phyloP scores from a whole-genome alignment of 2,888 invertebrate species.

The Strigamia maritima region DNA sequence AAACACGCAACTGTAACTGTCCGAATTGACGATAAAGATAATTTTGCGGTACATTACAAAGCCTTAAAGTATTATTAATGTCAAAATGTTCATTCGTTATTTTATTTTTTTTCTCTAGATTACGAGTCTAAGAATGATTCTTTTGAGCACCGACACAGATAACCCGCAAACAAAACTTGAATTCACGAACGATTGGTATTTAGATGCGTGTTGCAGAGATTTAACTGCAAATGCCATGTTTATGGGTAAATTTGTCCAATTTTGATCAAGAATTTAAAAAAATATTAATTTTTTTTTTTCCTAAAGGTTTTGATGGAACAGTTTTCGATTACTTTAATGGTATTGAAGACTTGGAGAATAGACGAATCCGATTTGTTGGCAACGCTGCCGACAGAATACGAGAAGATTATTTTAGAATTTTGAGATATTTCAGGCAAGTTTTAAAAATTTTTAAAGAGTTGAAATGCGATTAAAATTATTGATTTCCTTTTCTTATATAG shows the following conservation, averaged over 20 bases:
- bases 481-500: constrained; percentile 33
- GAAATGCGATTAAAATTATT: not conserved
- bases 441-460: not conserved
- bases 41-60: constrained; percentile 54
- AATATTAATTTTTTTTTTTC: not conserved
- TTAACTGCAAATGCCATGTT: constrained; percentile 98
- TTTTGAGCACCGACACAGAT: constrained; percentile 66
- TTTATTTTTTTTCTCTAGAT: constrained; percentile 70
- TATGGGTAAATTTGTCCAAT: constrained; percentile 59
- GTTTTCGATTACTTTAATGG: constrained; percentile 93
- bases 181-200: constrained; percentile 86
- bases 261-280: not conserved
- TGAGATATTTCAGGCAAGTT: constrained; percentile 63
- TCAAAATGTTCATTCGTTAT: no score
- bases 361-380: constrained; percentile 87
- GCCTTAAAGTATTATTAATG: not conserved
- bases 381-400: constrained; percentile 79
- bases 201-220: constrained; percentile 92
- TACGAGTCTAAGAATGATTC: constrained; percentile 66
- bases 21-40: not conserved
- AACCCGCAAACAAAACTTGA: constrained; percentile 93
- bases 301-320: constrained; percentile 79
- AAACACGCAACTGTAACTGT: not conserved
- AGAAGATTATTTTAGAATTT: constrained; percentile 93
- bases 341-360: constrained; percentile 77